phyloP scores from a whole-genome alignment of 2,888 invertebrate species.

The Archips xylosteana region DNA sequence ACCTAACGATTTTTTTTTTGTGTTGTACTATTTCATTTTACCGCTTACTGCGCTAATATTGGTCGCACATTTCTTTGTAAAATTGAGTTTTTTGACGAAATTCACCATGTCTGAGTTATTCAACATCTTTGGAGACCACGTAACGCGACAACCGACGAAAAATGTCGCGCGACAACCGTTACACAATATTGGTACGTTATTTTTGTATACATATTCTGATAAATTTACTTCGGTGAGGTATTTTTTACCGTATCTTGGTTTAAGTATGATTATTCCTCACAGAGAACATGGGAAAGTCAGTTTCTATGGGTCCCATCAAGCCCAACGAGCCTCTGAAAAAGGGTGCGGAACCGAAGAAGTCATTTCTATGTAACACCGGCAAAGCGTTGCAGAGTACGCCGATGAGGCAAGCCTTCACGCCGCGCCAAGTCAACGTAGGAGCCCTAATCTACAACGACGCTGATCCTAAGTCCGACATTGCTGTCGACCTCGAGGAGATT shows the following conservation, averaged over 20 bases:
- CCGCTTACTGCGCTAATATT: not conserved
- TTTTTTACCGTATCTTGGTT: not conserved
- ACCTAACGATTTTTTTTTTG: constrained; percentile 2
- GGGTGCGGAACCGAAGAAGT: constrained; percentile 66
- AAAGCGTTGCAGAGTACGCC: constrained; percentile 73
- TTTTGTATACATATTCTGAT: not conserved
- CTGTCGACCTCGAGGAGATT: constrained; percentile 61
- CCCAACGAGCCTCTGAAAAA: constrained; percentile 74
- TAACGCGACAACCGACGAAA: constrained; percentile 64
- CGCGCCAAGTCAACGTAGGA: constrained; percentile 67
- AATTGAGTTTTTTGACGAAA: constrained; percentile 26
- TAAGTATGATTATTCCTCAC: constrained; percentile 39
- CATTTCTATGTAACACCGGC: constrained; percentile 73
- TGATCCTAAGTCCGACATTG: constrained; percentile 49
- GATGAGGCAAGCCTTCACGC: constrained; percentile 65
- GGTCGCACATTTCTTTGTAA: not conserved
- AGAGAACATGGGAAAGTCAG: constrained; percentile 77
- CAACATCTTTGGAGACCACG: constrained; percentile 73
- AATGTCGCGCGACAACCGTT: constrained; percentile 75
- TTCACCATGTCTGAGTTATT: constrained; percentile 69
- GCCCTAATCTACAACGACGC: constrained; percentile 72
- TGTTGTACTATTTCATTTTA: not conserved
- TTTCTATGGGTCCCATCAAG: constrained; percentile 66
- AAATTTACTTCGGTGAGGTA: not conserved
- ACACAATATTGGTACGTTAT: constrained; percentile 66